Evolutionary conservation across 2,113 vertebrate species (phyloP), one percentile per base, ranked within the genome.

Genomic region (Pluvialis apricaria): DNA sequence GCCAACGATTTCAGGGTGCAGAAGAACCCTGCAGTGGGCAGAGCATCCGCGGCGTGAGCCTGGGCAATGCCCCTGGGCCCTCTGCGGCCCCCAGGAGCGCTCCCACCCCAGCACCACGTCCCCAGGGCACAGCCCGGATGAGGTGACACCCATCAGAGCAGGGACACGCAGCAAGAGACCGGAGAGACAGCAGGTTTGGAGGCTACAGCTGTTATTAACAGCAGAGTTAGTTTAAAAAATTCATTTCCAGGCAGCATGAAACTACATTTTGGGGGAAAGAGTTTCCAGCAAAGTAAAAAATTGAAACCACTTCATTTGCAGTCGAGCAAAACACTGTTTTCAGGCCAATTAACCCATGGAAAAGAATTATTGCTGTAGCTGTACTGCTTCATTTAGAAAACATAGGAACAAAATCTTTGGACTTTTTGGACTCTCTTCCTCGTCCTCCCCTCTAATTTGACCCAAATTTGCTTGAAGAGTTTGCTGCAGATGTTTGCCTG

Each of bases 41-140:
- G 8, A 78, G 36, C 49, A 69, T 2, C 16, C 44, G 9, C 0
- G 1, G 44, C 0, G 0, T 3, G 16, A 89, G 3, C 49, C 62
- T 61, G 55, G 38, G 15, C 22, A 4, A 16, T 2, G 16, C 5
- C 13, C 49, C 47, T 34, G 51, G 5, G 2, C 13, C 19, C 38
- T 20, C 32, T 26, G 25, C 5, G 1, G 26, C 5, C 47, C 26
- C 29, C n/a, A n/a, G 0, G 2, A 79, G 36, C 1, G 3, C 28
- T 76, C 45, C 57, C 51, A 66, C 2, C 42, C 64, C 90, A 86
- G 61, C 62, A n/a, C 13, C 0, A 1, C 24, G 40, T 32, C 31
- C 55, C 87, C 90, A 34, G 15, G 75, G 31, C 71, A 45, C 36
- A 42, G 55, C 19, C 77, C 34, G 79, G 44, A 61, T 0, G 1